Evolutionary conservation across 1,140 invertebrate genomes (phyloP), one percentile per base, ranked within the genome.

Genomic region (Eumeta japonica): DNA sequence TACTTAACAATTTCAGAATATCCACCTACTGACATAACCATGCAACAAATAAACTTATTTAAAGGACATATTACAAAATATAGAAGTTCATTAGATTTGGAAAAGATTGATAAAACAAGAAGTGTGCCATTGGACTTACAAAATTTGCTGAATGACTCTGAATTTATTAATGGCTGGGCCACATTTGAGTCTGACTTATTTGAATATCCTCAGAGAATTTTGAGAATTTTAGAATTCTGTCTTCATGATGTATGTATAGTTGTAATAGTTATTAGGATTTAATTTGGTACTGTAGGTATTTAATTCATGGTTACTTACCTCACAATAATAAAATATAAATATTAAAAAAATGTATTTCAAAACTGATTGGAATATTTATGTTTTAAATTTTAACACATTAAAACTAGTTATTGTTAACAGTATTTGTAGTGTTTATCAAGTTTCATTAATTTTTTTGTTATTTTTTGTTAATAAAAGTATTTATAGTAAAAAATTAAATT

Each of bases 151-250:
- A 64, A 74, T 42, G 81, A 88, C 61, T 45, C 68, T 37, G 75
- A 80, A 49, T 82, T 90, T 39, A 46, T 60, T 9, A 64, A 61
- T 19, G 46, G 71, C 15, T 87, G 87, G 83, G 55, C 77, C 18
- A 63, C 77, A 42, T 85, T 92, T 55, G 65, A 78, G 42, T 73
- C 66, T 28, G 83, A 89, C 41, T 58, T 91, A 35, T 77, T 76
- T 51, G 80, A 85, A 35, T 79, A 79, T 42, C 85, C 88, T 10
- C 75, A 79, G 41, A 68, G 75, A 42, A 79, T 81, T 27, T 71
- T 91, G 15, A 79, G 79, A 35, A 82, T 83, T 48, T 58, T 92
- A 16, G 84, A 85, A 37, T 70, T 88, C 43, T 84, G 86, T 37
- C 81, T 89, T 63, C 83, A 90, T 75, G 82, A 89, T 66, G 81